phyloP scores from a whole-genome alignment of 2,888 invertebrate species.

The Andrena dorsata region DNA sequence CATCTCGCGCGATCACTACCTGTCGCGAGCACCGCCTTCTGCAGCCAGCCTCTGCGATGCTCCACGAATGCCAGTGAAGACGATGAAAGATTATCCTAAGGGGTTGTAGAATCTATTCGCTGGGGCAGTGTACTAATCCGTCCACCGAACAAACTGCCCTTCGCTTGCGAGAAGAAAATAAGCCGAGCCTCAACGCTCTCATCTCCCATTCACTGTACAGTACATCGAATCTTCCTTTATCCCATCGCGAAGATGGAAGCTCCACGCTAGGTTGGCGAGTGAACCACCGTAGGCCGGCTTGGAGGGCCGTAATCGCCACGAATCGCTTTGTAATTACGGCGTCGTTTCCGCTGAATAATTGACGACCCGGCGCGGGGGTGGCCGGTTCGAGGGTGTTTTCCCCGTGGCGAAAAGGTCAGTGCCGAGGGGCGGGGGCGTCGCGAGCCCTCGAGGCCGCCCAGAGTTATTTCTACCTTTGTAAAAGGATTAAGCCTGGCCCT shows the following conservation, averaged over 20 bases:
- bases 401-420: slow-evolving; percentile 40
- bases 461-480: slow-evolving; percentile 51
- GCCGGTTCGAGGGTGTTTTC: slow-evolving; percentile 15
- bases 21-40: slow-evolving; percentile 6
- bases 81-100: too few species aligned
- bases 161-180: slow-evolving; percentile 22
- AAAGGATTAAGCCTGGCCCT: slow-evolving; percentile 50
- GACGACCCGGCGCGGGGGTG: not conserved
- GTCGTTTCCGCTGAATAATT: slow-evolving; percentile 25
- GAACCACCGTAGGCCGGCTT: not conserved
- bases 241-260: too few species aligned
- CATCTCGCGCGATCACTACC: slow-evolving; percentile 16
- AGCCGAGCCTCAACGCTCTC: slow-evolving; percentile 18
- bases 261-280: too few species aligned
- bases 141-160: slow-evolving; percentile 27
- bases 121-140: too few species aligned
- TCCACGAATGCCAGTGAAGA: not conserved
- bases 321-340: slow-evolving; percentile 38
- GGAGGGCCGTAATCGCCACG: not conserved
- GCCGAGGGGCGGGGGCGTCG: slow-evolving; percentile 3
- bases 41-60: not conserved
- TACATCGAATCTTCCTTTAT: not conserved
- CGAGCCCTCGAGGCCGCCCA: slow-evolving; percentile 3
- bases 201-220: not conserved
- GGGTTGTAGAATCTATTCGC: too few species aligned